Evolutionary conservation across 2,888 invertebrate species (phyloP), one percentile per base, ranked within the genome.

Genomic region (Marasmarcha lunaedactyla): DNA sequence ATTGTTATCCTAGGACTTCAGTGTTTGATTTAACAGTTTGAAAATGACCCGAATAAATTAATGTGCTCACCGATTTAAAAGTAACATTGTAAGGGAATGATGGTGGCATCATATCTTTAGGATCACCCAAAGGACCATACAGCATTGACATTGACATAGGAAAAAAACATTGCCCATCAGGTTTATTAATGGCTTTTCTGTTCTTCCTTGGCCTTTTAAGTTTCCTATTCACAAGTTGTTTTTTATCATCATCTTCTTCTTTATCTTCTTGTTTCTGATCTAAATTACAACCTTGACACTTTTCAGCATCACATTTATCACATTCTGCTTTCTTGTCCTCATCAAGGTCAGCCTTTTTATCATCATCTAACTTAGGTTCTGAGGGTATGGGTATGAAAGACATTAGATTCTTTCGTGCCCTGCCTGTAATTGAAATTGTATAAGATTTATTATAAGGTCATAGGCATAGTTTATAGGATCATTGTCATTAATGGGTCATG

Each of bases 61-160:
- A 3, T 20, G 7, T 20, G 7, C 67, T 78, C 85, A 95, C 94
- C 86, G 92, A 90, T 53, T 92, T 90, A 68, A 97, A 97, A 44
- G 89, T 90, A 39, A 97, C 91, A 74, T 97, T 98, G 59, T 93
- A 88, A 0, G 97, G 97, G 71, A 97, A 97, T 26, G 86, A 85
- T 45, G 87, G 86, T 3, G 62, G 67, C 38, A 54, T 62, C 44
- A 57, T 68, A 52, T 59, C 87, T 1, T 58, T 48, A 1, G 87
- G 85, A 55, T 88, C 86, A 54, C 89, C 89, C 45, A 93, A 86
- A 10, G 92, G 90, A 36, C 97, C 97, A 68, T 93, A 95, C 68
- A 91, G 86, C 60, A 94, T 88, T 33, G 93, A 90, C 90, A 96
- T 92, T 13, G 95, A 95, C 64, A 92, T 89, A 1, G 97, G 97